Percentiles rank a stretch among this genome's conserved stretches.
Evolutionary conservation across 2,113 vertebrate genomes (phyloP).

Genomic region (Hemibagrus wyckioides): DNA sequence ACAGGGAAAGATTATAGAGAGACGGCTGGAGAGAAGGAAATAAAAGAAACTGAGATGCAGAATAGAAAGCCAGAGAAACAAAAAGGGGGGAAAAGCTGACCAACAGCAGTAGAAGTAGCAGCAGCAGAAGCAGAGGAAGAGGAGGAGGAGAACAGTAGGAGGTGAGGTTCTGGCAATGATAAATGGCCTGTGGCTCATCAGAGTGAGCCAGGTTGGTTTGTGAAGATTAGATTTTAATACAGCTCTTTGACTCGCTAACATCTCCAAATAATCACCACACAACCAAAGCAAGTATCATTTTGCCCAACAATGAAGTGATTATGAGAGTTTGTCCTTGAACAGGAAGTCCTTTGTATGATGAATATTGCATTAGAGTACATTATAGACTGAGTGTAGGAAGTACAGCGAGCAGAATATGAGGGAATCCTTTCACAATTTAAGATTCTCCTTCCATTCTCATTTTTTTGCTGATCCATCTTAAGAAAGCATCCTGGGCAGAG

Average conservation of each 20-base stretch:
- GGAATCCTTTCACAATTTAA: not conserved
- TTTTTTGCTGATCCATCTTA: not conserved
- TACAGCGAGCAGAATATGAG: constrained; percentile 12
- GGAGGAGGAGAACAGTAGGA: constrained; percentile 66
- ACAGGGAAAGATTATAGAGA: constrained; percentile 55
- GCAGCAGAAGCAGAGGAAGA: constrained; percentile 6
- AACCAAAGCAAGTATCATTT: constrained; percentile 74
- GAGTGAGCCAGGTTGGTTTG: constrained; percentile 74
- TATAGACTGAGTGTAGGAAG: constrained; percentile 2
- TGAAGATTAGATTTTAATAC: constrained; percentile 81
- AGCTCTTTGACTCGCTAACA: constrained; percentile 68
- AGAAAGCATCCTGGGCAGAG: not conserved
- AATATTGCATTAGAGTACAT: constrained; percentile 49
- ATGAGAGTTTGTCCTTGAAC: constrained; percentile 69
- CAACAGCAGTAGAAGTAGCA: constrained; percentile 20
- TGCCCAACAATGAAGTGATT: constrained; percentile 64
- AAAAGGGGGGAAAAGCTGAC: constrained; percentile 17
- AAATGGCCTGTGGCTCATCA: constrained; percentile 74
- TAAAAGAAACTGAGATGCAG: constrained; percentile 51
- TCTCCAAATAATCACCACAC: constrained; percentile 69
- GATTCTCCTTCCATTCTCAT: not conserved
- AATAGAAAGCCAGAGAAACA: constrained; percentile 35
- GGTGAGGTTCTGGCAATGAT: constrained; percentile 78
- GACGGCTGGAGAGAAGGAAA: constrained; percentile 24
- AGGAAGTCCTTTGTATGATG: constrained; percentile 38